Evolutionary conservation across 92 coral and sea anemone species (phyloP).

Genomic region (Epizoanthus stellaris): DNA sequence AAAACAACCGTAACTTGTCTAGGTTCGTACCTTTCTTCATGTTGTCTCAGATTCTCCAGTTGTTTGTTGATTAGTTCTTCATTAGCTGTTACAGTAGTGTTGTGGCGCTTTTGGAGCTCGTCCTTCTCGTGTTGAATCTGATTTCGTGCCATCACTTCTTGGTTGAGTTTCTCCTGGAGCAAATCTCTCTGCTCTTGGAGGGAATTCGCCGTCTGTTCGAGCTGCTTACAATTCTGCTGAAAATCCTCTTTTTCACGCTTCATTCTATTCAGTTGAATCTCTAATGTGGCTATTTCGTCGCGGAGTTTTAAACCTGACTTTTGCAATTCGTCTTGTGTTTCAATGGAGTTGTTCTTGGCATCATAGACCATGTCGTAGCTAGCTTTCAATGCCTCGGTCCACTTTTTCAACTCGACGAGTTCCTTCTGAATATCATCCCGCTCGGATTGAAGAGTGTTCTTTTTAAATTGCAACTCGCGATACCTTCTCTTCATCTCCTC

Average conservation of each 20-base stretch:
- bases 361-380: conserved; percentile 72
- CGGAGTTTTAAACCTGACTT: conserved; percentile 21
- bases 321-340: neutral
- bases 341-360: conserved; percentile 50
- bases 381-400: conserved; percentile 83
- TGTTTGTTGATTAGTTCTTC: conserved; percentile 3
- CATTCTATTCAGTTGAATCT: conserved; percentile 59
- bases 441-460: conserved; percentile 59
- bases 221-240: conserved; percentile 47
- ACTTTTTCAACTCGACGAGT: conserved; percentile 73
- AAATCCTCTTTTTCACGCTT: conserved; percentile 77
- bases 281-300: conserved; percentile 54
- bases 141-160: conserved; percentile 9
- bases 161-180: neutral
- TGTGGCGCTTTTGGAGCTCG: neutral
- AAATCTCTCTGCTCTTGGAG: conserved; percentile 42
- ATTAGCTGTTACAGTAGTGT: neutral
- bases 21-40: conserved; percentile 5
- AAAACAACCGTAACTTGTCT: neutral
- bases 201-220: conserved; percentile 50
- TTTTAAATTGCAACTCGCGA: conserved; percentile 63
- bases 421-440: conserved; percentile 56
- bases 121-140: conserved; percentile 14
- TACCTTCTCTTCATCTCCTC: conserved; percentile 56
- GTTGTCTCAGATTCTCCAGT: neutral